phyloP scores from a whole-genome alignment of 2,888 invertebrate genomes.

The Unio pictorum region DNA sequence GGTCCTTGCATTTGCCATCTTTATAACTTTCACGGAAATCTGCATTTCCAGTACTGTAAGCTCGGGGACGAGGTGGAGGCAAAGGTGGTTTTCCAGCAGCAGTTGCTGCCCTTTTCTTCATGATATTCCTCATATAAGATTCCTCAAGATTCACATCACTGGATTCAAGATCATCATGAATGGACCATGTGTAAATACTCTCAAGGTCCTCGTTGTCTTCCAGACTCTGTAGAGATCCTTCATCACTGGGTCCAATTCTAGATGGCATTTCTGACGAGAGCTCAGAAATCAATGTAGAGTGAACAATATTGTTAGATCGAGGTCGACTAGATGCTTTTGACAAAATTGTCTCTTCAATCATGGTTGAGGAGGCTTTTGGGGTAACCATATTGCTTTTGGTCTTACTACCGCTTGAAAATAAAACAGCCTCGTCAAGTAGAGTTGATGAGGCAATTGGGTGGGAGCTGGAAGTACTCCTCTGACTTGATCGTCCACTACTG shows the following conservation, averaged over 20 bases:
- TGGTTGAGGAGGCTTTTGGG: slow-evolving; percentile 35
- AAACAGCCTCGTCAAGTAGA: slow-evolving; percentile 50
- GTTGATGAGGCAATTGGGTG: slow-evolving; percentile 58
- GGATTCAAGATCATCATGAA: slow-evolving; percentile 46
- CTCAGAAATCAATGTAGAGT: slow-evolving; percentile 34
- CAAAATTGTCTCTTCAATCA: slow-evolving; percentile 34
- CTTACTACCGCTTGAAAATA: slow-evolving; percentile 38
- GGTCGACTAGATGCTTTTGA: slow-evolving; percentile 34
- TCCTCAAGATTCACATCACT: slow-evolving; percentile 48
- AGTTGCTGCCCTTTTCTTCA: slow-evolving; percentile 9
- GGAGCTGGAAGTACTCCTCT: slow-evolving; percentile 38
- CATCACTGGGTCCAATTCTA: slow-evolving; percentile 18
- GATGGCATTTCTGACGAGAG: slow-evolving; percentile 11
- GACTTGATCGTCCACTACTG: slow-evolving; percentile 37
- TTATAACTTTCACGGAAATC: slow-evolving; percentile 34
- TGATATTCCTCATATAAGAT: slow-evolving; percentile 47
- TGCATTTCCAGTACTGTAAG: slow-evolving; percentile 30
- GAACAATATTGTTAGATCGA: slow-evolving; percentile 24
- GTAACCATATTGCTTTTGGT: slow-evolving; percentile 25
- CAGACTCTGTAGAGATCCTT: no score
- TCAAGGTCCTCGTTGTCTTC: slow-evolving; percentile 36
- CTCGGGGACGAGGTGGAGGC: slow-evolving; percentile 33
- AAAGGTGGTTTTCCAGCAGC: slow-evolving; percentile 32
- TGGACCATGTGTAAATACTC: slow-evolving; percentile 59
- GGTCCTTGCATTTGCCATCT: slow-evolving; percentile 31